A percentile compares a stretch with the other conserved stretches of the same genome.
These are phyloP conservation scores for Hypothenemus hampei DNA, from an alignment of 1,140 invertebrate species.

Conservation along the genomic window DNA sequence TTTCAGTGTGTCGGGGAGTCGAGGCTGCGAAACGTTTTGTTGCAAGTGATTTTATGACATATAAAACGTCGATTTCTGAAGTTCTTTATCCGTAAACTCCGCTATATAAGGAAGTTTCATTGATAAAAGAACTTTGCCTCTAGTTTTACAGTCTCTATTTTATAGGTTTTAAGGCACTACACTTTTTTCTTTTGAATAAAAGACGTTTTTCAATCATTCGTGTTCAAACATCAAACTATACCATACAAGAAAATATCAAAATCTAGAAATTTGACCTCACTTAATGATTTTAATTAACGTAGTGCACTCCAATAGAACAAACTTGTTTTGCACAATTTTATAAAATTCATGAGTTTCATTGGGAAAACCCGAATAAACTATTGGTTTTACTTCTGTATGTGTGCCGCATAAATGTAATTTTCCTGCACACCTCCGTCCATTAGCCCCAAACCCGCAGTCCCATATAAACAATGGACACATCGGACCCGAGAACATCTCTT, in stretches of 20 bases:
- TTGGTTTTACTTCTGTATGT: too few species aligned
- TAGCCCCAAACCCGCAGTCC: neutral
- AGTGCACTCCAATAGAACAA: too few species aligned
- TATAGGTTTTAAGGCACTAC: neutral
- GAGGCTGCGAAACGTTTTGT: conserved; percentile 34
- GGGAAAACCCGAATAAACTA: too few species aligned
- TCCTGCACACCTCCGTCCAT: neutral
- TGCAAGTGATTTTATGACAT: conserved; percentile 41
- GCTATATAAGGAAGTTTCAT: conserved; percentile 22
- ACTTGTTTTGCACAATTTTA: too few species aligned
- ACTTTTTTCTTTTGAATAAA: neutral
- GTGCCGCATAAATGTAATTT: too few species aligned
- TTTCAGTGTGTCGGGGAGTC: conserved; percentile 12
- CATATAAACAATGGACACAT: neutral
- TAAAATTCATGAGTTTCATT: too few species aligned
- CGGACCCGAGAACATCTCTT: neutral
- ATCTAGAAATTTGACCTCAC: too few species aligned
- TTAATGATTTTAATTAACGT: too few species aligned
- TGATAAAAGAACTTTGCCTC: conserved; percentile 7
- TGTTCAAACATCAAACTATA: too few species aligned
- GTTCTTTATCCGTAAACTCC: conserved; percentile 35
- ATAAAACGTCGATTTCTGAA: conserved; percentile 38
- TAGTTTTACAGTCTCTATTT: neutral
- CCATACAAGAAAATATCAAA: too few species aligned
- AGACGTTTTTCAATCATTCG: too few species aligned